Conservation (phyloP, 2,113 vertebrate species). For the Drymodes brunneopygia region DNA sequence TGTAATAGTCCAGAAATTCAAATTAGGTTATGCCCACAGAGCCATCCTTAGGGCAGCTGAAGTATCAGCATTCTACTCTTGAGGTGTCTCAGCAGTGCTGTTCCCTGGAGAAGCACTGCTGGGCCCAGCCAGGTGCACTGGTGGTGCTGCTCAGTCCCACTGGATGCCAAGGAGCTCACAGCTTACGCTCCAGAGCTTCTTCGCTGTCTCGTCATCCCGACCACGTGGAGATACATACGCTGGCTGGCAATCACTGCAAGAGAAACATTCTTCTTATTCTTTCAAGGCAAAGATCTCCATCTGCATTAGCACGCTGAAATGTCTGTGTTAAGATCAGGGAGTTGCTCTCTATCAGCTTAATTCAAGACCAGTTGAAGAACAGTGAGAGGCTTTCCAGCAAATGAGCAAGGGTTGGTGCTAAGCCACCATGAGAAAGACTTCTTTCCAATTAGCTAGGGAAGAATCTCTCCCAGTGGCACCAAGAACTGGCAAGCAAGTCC, state of each 20-base stretch:
- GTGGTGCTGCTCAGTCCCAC: constrained; percentile 73
- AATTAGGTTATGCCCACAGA: neutral
- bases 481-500: neutral
- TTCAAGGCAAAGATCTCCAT: neutral
- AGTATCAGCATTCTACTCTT: neutral
- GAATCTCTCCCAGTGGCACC: neutral
- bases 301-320: neutral
- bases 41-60: neutral
- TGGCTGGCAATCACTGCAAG: constrained; percentile 84
- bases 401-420: neutral
- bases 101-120: neutral
- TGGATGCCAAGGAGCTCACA: constrained; percentile 88
- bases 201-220: constrained; percentile 81
- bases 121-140: neutral
- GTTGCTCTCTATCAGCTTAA: neutral
- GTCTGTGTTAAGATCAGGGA: neutral
- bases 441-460: neutral
- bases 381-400: neutral
- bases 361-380: neutral
- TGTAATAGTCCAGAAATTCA: neutral
- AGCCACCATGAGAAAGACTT: neutral
- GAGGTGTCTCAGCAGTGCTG: neutral
- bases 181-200: constrained; percentile 86
- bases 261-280: neutral
- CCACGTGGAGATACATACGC: constrained; percentile 83